Conservation (phyloP, 2,888 invertebrate genomes). For the Plebejus anna region DNA sequence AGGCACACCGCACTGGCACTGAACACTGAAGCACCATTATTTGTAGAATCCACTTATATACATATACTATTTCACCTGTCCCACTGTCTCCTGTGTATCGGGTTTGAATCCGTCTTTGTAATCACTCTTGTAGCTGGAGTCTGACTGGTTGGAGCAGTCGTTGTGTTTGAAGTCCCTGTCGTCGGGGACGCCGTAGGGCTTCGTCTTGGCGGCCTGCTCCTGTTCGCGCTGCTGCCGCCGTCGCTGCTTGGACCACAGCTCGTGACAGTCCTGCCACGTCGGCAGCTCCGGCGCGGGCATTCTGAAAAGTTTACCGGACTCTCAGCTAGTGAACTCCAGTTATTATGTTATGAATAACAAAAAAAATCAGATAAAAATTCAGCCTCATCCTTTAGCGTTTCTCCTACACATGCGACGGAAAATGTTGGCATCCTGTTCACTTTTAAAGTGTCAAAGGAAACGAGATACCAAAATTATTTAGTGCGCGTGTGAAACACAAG, state of each 20-base stretch:
- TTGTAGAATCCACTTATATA: constrained; percentile 49
- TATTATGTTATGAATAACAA: too few relatives aligned
- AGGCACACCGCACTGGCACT: constrained; percentile 22
- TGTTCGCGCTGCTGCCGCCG: constrained; percentile 90
- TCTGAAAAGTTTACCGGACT: constrained; percentile 63
- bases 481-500: too few relatives aligned
- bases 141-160: constrained; percentile 49
- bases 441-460: too few relatives aligned
- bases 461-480: too few relatives aligned
- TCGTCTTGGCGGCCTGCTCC: constrained; percentile 67
- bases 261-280: constrained; percentile 99
- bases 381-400: too few relatives aligned
- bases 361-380: too few relatives aligned
- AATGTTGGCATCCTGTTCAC: too few relatives aligned
- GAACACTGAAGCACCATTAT: constrained; percentile 45
- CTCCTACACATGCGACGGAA: too few relatives aligned
- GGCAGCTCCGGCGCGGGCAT: constrained; percentile 93
- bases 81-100: constrained; percentile 52
- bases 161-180: constrained; percentile 48
- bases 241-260: constrained; percentile 99
- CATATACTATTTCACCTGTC: constrained; percentile 69
- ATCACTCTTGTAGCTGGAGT: constrained; percentile 53
- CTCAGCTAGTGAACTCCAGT: neutral
- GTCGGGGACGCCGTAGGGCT: constrained; percentile 44
- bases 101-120: constrained; percentile 60